Base-by-base conservation (phyloP, 2,113 vertebrate species). In the Hyaena hyaena region DNA sequence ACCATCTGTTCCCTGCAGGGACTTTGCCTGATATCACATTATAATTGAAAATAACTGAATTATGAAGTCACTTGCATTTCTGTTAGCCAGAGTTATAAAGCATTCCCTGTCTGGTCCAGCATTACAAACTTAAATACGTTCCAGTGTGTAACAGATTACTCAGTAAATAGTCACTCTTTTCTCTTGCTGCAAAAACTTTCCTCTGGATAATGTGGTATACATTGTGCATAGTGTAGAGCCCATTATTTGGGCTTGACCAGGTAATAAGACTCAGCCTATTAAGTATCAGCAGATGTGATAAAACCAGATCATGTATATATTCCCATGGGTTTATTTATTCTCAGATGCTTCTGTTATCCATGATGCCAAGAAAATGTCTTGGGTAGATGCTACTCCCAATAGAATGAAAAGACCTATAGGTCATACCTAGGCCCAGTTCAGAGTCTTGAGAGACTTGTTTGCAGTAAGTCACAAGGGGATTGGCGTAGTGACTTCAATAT, bases 31-130 rank as follows among this genome's bases (percentile, higher is more conserved):
- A 74, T n/a, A 82, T 5, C 50, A 87, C 35, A 50, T 2, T 28
- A 33, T 79, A 88, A 84, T 48, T 71, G 15, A 88, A 97, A 92
- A 83, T 79, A 91, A 77, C 12, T 55, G 16, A 50, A 82, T 90
- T 96, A 50, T 73, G 31, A 28, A 83, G 65, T 88, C 12, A 39
- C 23, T 94, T 88, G 77, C 11, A 68, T 77, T 84, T 94, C 66
- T 23, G 10, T 94, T 77, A 73, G 35, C 6, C 1, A 84, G n/a
- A 43, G 4, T 50, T 94, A 58, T 77, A n/a, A 95, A 81, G 21
- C 19, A 58, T 28, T 45, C 1, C 15, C 4, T 65, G 15, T 35
- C 50, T 82, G 28, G 14, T 43, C 5, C n/a, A 71, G 26, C 35
- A 23, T 91, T 63, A 65, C 71, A 10, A 4, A n/a, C 24, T 50